These are phyloP conservation scores for Dichetophora obliterata DNA, from an alignment of 2,888 invertebrate species.

Conservation along the genomic window DNA sequence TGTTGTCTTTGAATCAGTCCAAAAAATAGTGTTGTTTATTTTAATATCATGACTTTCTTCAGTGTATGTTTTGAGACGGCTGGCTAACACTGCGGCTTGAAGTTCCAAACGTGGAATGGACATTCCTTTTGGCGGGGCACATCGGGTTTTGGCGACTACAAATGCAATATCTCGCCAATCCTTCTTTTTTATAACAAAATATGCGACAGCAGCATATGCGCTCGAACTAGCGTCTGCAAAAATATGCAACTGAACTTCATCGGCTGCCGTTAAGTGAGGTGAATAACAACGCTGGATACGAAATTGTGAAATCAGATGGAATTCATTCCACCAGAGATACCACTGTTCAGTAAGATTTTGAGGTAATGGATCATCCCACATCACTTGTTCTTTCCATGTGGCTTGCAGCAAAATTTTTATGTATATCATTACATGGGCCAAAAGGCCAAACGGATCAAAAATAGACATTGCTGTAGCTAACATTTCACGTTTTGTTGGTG, in stretches of 20 bases:
- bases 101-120: background rate
- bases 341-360: background rate
- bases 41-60: background rate
- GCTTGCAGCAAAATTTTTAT: too few species aligned
- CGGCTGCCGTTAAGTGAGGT: too few species aligned
- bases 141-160: background rate
- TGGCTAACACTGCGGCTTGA: background rate
- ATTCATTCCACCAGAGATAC: background rate
- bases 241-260: too few species aligned
- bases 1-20: background rate
- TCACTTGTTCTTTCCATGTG: background rate
- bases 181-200: background rate
- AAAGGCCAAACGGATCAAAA: too few species aligned
- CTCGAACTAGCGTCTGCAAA: background rate
- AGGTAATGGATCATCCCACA: background rate
- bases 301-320: background rate
- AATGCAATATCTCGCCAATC: background rate
- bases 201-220: background rate
- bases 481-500: too few species aligned
- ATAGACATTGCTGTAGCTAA: too few species aligned
- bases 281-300: background rate
- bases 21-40: background rate
- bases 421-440: too few species aligned
- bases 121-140: background rate
- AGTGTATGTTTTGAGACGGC: background rate